Conservation (phyloP, 2,797 vertebrate genomes). For the Pygocentrus nattereri region DNA sequence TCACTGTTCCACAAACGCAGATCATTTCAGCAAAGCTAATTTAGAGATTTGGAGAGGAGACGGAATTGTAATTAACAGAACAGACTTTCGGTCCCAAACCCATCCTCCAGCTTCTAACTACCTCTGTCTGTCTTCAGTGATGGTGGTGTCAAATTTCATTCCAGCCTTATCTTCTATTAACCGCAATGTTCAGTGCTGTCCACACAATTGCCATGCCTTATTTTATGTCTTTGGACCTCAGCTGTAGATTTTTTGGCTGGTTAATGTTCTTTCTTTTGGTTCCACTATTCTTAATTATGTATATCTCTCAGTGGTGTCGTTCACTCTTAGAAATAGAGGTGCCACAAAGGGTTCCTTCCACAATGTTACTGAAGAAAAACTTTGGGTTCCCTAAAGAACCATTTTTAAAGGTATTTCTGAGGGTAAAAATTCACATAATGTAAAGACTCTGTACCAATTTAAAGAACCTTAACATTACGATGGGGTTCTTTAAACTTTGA, state of each 20-base stretch:
- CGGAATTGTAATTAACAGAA: constrained; percentile 65
- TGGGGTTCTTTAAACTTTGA: too few relatives aligned
- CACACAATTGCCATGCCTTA: constrained; percentile 40
- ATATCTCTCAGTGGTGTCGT: not conserved
- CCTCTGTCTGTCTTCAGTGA: constrained; percentile 51
- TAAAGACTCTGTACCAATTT: too few relatives aligned
- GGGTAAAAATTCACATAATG: too few relatives aligned
- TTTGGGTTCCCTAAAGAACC: too few relatives aligned
- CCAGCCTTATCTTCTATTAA: constrained; percentile 63
- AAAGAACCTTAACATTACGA: too few relatives aligned
- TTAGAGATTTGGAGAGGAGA: constrained; percentile 65
- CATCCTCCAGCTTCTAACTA: constrained; percentile 50
- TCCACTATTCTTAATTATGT: constrained; percentile 30
- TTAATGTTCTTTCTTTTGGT: constrained; percentile 40
- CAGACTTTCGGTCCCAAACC: constrained; percentile 59
- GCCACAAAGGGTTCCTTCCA: too few relatives aligned
- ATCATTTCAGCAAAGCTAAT: constrained; percentile 71
- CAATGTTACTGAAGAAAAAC: too few relatives aligned
- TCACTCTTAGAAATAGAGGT: not conserved
- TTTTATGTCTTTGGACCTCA: constrained; percentile 50
- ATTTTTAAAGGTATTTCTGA: too few relatives aligned
- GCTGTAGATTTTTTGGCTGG: constrained; percentile 20
- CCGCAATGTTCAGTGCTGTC: constrained; percentile 51
- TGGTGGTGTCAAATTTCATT: constrained; percentile 58
- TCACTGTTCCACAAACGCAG: constrained; percentile 69